phyloP scores from a whole-genome alignment of 2,888 invertebrate species.

The Coleophora deauratella region DNA sequence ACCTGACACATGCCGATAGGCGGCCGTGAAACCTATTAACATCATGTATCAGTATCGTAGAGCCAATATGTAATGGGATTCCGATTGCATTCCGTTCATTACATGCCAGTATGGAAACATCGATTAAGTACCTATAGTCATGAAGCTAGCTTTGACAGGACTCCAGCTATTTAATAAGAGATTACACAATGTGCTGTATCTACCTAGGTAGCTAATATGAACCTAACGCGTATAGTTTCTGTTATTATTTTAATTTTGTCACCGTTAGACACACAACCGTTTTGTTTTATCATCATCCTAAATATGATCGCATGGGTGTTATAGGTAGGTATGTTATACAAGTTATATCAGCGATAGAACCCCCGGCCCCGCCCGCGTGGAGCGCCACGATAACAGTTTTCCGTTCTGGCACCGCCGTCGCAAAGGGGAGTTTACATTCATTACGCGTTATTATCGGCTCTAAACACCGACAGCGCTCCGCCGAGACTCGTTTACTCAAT shows the following conservation, averaged over 20 bases:
- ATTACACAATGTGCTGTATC: no score
- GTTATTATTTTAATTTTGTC: no score
- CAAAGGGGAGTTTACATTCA: constrained; percentile 49
- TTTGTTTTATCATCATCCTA: no score
- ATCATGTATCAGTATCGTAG: constrained; percentile 42
- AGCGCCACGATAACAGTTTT: constrained; percentile 52
- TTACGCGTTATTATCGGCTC: constrained; percentile 63
- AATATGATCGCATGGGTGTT: constrained; percentile 14
- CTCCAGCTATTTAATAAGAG: not conserved
- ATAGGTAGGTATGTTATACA: no score
- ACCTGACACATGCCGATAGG: constrained; percentile 29
- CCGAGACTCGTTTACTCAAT: constrained; percentile 50
- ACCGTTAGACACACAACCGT: no score
- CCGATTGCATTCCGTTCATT: constrained; percentile 59
- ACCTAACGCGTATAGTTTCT: no score
- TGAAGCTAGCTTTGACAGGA: no score
- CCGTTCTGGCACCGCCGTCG: constrained; percentile 31
- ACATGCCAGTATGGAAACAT: constrained; percentile 31
- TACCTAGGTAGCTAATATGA: no score
- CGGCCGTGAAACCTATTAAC: constrained; percentile 53
- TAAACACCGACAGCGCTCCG: constrained; percentile 44
- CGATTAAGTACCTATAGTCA: constrained; percentile 5
- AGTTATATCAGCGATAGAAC: constrained; percentile 23
- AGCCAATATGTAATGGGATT: constrained; percentile 56
- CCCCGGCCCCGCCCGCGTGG: constrained; percentile 39